Evolutionary conservation across 2,113 vertebrate species (phyloP).

Genomic region (Siniperca knerii): DNA sequence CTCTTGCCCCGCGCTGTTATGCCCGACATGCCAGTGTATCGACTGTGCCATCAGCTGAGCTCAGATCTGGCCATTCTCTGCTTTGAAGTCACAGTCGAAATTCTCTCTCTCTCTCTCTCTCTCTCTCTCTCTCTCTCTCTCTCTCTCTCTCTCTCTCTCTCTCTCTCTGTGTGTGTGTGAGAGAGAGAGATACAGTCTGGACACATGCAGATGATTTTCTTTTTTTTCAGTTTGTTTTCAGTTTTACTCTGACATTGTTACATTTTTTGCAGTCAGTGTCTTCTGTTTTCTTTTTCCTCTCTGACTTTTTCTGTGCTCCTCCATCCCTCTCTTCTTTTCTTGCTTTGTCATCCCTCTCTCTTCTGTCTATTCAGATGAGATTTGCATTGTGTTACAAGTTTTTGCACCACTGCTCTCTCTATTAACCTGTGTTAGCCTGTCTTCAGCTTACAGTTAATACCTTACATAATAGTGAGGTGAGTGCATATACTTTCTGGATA

Average conservation of each 20-base stretch:
- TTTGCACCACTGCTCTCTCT: background rate
- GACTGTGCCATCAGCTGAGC: slow-evolving; percentile 58
- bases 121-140: too few relatives aligned
- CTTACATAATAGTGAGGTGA: background rate
- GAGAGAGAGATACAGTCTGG: slow-evolving; percentile 1
- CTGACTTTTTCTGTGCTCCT: background rate
- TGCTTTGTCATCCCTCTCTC: background rate
- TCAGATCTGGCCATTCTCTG: slow-evolving; percentile 47
- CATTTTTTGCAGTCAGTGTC: background rate
- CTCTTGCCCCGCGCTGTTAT: slow-evolving; percentile 26
- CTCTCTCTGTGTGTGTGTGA: too few relatives aligned
- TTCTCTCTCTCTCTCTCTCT: too few relatives aligned
- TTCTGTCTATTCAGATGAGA: slow-evolving; percentile 5
- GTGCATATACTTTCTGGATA: background rate
- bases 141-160: too few relatives aligned
- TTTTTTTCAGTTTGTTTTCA: background rate
- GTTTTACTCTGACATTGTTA: background rate
- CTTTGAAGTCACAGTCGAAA: slow-evolving; percentile 41
- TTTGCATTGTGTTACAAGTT: slow-evolving; percentile 1
- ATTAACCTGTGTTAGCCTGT: background rate
- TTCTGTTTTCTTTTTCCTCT: background rate
- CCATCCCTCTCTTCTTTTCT: background rate
- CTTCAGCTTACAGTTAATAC: background rate
- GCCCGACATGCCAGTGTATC: slow-evolving; percentile 42
- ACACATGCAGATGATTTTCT: background rate